Conservation (phyloP, 2,113 vertebrate genomes). For the Phalacrocorax aristotelis region DNA sequence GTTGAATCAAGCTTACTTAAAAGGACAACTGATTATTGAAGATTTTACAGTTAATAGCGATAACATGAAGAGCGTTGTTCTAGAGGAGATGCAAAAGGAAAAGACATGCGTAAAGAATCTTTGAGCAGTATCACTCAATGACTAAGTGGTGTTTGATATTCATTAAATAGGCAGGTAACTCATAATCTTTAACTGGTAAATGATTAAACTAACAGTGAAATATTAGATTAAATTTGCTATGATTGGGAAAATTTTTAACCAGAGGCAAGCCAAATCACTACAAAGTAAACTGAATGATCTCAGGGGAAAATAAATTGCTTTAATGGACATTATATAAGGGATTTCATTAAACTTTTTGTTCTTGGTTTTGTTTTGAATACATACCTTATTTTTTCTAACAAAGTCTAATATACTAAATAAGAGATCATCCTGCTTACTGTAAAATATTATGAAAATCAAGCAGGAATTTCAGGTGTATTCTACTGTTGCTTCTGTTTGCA, state of each 20-base stretch:
- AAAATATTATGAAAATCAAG: not conserved
- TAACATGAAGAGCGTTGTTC: not conserved
- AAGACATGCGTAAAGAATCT: not conserved
- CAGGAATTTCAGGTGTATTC: not conserved
- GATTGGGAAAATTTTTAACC: slow-evolving; percentile 11
- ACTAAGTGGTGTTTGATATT: slow-evolving; percentile 27
- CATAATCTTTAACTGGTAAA: slow-evolving; percentile 33
- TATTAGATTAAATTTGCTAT: slow-evolving; percentile 19
- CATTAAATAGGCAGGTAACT: slow-evolving; percentile 25
- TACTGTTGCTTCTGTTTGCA: not conserved
- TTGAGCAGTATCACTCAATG: not conserved
- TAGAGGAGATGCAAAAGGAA: not conserved
- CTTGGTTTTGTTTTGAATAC: not conserved
- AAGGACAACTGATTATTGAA: slow-evolving; percentile 19
- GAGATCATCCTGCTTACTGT: not conserved
- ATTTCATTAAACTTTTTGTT: not conserved
- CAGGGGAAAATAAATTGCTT: not conserved
- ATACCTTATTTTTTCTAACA: not conserved
- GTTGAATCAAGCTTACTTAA: not conserved
- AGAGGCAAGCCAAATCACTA: not conserved
- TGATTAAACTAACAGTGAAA: slow-evolving; percentile 45
- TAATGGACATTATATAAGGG: not conserved
- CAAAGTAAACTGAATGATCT: not conserved
- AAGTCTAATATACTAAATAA: not conserved
- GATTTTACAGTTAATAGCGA: not conserved